Conservation (phyloP, 2,888 invertebrate genomes). For the Phania funesta region DNA sequence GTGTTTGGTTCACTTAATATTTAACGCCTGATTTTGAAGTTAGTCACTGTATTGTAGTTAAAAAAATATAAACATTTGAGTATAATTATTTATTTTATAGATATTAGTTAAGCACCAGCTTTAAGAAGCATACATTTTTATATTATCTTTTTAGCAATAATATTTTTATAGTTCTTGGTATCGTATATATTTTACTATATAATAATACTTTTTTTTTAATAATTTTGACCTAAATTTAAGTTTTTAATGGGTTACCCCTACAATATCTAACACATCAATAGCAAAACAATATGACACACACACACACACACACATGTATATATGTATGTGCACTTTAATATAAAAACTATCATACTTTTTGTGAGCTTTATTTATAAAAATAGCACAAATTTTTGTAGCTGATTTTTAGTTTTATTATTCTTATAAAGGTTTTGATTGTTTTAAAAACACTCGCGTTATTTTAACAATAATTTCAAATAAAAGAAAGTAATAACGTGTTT, state of each 20-base stretch:
- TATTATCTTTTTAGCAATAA: too few relatives aligned
- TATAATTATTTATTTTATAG: too few relatives aligned
- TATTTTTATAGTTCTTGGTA: too few relatives aligned
- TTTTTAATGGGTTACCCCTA: conserved; percentile 61
- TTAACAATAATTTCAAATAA: too few relatives aligned
- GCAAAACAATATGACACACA: conserved; percentile 6
- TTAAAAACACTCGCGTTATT: neutral
- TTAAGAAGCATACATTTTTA: too few relatives aligned
- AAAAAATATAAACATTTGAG: too few relatives aligned
- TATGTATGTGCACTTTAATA: neutral
- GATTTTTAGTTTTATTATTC: neutral
- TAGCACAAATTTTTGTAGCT: conserved; percentile 22
- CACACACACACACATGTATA: conserved; percentile 20
- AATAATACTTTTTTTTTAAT: conserved; percentile 18
- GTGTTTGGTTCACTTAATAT: too few relatives aligned
- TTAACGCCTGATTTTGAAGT: too few relatives aligned
- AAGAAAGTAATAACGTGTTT: neutral
- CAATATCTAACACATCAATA: conserved; percentile 3
- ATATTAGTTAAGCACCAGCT: too few relatives aligned
- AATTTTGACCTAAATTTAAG: conserved; percentile 59
- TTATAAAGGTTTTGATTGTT: neutral
- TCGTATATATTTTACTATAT: neutral
- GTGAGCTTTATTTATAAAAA: conserved; percentile 45
- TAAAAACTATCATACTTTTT: neutral
- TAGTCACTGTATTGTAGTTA: too few relatives aligned